Evolutionary conservation across 2,888 invertebrate genomes (phyloP).

Genomic region (Monopis laevigella): DNA sequence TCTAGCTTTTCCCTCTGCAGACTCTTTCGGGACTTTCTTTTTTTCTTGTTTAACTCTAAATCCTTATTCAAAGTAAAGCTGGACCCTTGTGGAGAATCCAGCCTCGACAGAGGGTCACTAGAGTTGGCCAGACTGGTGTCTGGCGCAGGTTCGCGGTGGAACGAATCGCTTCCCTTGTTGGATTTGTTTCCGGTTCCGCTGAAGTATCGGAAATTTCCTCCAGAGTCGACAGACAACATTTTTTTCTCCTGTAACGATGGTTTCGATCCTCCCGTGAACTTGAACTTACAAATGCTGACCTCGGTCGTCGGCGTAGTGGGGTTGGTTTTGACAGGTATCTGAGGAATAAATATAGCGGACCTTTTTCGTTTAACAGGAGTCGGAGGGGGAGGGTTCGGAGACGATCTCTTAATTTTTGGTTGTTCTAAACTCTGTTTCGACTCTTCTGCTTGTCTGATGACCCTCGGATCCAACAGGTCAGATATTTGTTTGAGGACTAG

Average conservation of each 20-base stretch:
- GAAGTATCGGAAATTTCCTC: slow-evolving; percentile 88
- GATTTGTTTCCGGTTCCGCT: slow-evolving; percentile 86
- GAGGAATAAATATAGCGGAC: slow-evolving; percentile 86
- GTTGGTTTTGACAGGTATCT: slow-evolving; percentile 77
- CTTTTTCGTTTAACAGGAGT: slow-evolving; percentile 74
- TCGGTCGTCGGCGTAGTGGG: slow-evolving; percentile 82
- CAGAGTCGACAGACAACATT: slow-evolving; percentile 89
- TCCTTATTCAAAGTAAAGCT: too few species aligned
- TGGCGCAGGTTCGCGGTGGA: slow-evolving; percentile 73
- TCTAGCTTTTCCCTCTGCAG: slow-evolving; percentile 87
- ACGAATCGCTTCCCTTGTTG: slow-evolving; percentile 78
- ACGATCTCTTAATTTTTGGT: slow-evolving; percentile 52
- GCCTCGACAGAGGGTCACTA: slow-evolving; percentile 21
- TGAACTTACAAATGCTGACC: slow-evolving; percentile 92
- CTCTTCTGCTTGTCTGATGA: slow-evolving; percentile 45
- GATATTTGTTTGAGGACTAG: slow-evolving; percentile 57
- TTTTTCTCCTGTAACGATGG: slow-evolving; percentile 91
- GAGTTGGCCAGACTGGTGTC: slow-evolving; percentile 21
- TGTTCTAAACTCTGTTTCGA: slow-evolving; percentile 27
- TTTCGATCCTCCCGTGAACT: slow-evolving; percentile 91
- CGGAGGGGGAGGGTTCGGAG: slow-evolving; percentile 37
- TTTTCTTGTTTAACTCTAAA: slow-evolving; percentile 63
- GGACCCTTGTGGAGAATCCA: slow-evolving; percentile 19
- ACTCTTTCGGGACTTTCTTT: slow-evolving; percentile 83
- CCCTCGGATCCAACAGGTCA: slow-evolving; percentile 52